Evolutionary conservation across 2,797 vertebrate genomes (phyloP).

Genomic region (Mastacembelus armatus): DNA sequence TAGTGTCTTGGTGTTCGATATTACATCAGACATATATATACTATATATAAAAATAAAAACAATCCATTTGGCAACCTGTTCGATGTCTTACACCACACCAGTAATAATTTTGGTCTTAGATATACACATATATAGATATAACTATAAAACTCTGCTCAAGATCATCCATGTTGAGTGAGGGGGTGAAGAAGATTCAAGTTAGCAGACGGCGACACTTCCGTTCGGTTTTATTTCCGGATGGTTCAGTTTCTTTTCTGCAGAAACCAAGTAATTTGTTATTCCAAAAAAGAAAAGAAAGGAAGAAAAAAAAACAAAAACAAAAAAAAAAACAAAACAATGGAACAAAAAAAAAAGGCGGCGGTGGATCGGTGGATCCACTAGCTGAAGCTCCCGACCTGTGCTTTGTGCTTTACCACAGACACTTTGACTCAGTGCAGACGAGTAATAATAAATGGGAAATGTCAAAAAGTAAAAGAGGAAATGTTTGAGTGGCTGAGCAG

Average conservation of each 20-base stretch:
- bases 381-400: constrained; percentile 28
- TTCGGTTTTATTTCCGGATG: not conserved
- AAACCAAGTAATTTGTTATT: constrained; percentile 4
- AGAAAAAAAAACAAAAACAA: not conserved
- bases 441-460: constrained; percentile 39
- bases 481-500: constrained; percentile 10
- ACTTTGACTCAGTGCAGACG: constrained; percentile 84
- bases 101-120: constrained; percentile 81
- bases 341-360: not conserved
- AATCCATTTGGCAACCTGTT: constrained; percentile 70
- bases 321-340: not conserved
- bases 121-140: constrained; percentile 79
- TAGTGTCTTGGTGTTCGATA: constrained; percentile 79
- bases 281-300: not conserved
- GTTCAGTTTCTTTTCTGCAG: constrained; percentile 17
- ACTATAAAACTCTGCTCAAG: constrained; percentile 72
- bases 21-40: constrained; percentile 72
- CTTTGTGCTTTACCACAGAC: constrained; percentile 76
- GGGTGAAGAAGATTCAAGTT: constrained; percentile 81
- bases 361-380: constrained; percentile 21
- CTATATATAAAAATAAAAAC: constrained; percentile 68
- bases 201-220: constrained; percentile 75
- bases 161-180: constrained; percentile 27
- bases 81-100: constrained; percentile 70
- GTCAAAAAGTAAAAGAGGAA: not conserved